Percentiles rank a stretch among this genome's conserved stretches.
phyloP scores from a whole-genome alignment of 2,797 vertebrate genomes.

The Rhinoraja longicauda region DNA sequence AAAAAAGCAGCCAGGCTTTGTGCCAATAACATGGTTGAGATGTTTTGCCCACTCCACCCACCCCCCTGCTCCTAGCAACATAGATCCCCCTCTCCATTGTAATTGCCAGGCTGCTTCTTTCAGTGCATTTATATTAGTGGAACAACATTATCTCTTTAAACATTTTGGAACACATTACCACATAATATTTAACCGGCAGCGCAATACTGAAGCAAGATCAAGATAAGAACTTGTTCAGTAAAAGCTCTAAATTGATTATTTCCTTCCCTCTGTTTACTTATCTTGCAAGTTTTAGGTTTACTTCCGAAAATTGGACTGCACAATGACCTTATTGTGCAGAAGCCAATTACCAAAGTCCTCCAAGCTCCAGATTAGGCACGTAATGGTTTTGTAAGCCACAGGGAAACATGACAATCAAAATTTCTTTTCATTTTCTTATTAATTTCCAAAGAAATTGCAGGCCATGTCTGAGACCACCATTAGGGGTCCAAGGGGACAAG shows the following conservation, averaged over 20 bases:
- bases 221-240: slow-evolving; percentile 79
- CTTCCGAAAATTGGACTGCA: slow-evolving; percentile 71
- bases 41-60: too few relatives aligned
- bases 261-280: slow-evolving; percentile 87
- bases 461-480: slow-evolving; percentile 20
- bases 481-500: background rate
- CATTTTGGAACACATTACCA: slow-evolving; percentile 47
- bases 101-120: background rate
- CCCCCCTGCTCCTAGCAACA: background rate
- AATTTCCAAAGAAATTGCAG: slow-evolving; percentile 20
- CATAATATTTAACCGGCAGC: slow-evolving; percentile 79
- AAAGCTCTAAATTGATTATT: slow-evolving; percentile 87
- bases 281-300: slow-evolving; percentile 69
- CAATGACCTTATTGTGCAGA: slow-evolving; percentile 68
- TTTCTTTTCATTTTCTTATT: slow-evolving; percentile 20
- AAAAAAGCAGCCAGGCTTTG: background rate
- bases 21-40: background rate
- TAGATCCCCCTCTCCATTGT: background rate
- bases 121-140: background rate
- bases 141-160: slow-evolving; percentile 56
- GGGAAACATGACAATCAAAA: slow-evolving; percentile 22
- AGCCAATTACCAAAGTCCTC: slow-evolving; percentile 70
- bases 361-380: slow-evolving; percentile 40
- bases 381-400: slow-evolving; percentile 9
- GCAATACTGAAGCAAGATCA: slow-evolving; percentile 69